Evolutionary conservation across 2,888 invertebrate species (phyloP), one percentile per base, ranked within the genome.

Genomic region (Drosophila fungiperda): DNA sequence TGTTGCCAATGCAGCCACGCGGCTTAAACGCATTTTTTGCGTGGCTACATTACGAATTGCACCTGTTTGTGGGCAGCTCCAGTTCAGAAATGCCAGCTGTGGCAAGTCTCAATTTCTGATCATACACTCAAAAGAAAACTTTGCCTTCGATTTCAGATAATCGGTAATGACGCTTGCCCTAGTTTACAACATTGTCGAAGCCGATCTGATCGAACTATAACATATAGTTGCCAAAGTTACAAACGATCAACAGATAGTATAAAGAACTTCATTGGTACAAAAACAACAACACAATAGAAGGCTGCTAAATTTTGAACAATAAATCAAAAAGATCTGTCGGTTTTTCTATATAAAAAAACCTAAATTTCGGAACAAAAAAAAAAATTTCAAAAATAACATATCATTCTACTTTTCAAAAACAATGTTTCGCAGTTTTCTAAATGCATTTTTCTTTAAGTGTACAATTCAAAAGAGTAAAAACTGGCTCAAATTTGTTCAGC

Each of bases 21-120:
- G 64, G 70, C 68, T 57, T 66, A 65, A 83, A 85, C 83, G 88
- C 84, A 84, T 76, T 85, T 83, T 75, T 76, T 15, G 62, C 38
- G 32, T 26, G n/a, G 60, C 53, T 42, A 48, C 57, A 49, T 45
- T 42, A 69, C 45, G 29, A 49, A 70, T 70, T 76, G 71, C 83
- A 83, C 76, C 80, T 87, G 69, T 49, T 58, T 48, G 68, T 72
- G 70, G 82, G 73, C 74, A 78, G 89, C 77, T 60, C 68, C 66
- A 73, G 55, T 29, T 52, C 57, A 68, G 68, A 60, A 71, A 74
- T 79, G 67, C 40, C 57, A 38, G 45, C 48, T 52, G 20, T 33
- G n/a, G 26, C 59, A 64, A 42, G 66, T 50, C 49, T 36, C 48
- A 57, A 61, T 35, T 32, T 58, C 32, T 26, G 35, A 57, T 48